Percentiles rank a stretch among this genome's conserved stretches.
Conservation (phyloP, 2,888 invertebrate genomes). For the Aleiodes alternator region DNA sequence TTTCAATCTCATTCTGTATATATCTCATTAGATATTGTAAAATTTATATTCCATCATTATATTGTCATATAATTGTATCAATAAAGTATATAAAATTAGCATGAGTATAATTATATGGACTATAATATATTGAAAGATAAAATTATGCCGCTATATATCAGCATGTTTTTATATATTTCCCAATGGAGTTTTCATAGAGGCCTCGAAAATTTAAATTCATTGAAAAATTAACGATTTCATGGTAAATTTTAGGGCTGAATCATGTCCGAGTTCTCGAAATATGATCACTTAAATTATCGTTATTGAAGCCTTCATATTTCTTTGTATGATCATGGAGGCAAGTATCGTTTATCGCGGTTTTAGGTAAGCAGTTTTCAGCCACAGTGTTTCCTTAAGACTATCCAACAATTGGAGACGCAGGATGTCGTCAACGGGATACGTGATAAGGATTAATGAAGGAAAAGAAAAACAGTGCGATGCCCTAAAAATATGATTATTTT, state of each 20-base stretch:
- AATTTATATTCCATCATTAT: too few relatives aligned
- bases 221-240: neutral
- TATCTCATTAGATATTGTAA: too few relatives aligned
- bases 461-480: neutral
- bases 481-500: too few relatives aligned
- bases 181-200: too few relatives aligned
- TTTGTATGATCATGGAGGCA: neutral
- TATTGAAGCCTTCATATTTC: neutral
- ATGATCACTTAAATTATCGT: slow-evolving; percentile 7
- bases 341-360: slow-evolving; percentile 66
- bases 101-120: too few relatives aligned
- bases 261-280: neutral
- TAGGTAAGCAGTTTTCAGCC: slow-evolving; percentile 63
- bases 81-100: too few relatives aligned
- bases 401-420: slow-evolving; percentile 60
- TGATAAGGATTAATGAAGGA: slow-evolving; percentile 22
- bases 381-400: slow-evolving; percentile 68
- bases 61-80: too few relatives aligned
- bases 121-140: too few relatives aligned
- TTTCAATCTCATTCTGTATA: too few relatives aligned
- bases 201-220: neutral
- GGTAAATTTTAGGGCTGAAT: neutral
- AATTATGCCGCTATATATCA: too few relatives aligned
- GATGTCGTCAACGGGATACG: slow-evolving; percentile 65
- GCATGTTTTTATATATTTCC: too few relatives aligned